phyloP scores from a whole-genome alignment of 2,888 invertebrate species.

The Lissonota sp. region DNA sequence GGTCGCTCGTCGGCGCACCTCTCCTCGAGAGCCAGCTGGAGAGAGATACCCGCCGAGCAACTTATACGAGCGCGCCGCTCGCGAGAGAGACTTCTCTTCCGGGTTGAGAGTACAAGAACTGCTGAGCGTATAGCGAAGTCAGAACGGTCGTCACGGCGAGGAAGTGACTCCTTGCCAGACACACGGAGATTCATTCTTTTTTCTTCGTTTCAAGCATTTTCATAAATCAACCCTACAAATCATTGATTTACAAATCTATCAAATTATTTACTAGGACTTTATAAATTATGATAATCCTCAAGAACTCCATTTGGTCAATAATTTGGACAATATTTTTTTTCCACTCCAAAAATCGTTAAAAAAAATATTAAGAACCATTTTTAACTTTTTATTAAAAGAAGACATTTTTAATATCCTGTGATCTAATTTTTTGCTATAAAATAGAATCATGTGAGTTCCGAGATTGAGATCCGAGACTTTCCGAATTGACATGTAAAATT shows the following conservation, averaged over 20 bases:
- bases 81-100: conserved; percentile 75
- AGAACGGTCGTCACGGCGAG: conserved; percentile 24
- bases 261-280: too few species aligned
- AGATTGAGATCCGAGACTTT: too few species aligned
- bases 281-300: too few species aligned
- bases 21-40: conserved; percentile 51
- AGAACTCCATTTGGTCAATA: too few species aligned
- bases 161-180: conserved; percentile 6
- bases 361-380: not conserved
- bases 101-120: conserved; percentile 67
- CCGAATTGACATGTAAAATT: too few species aligned
- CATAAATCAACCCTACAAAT: not conserved
- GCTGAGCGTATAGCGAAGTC: not conserved
- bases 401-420: too few species aligned
- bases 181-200: too few species aligned
- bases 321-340: conserved; percentile 1
- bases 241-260: not conserved
- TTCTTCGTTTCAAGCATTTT: conserved; percentile 4
- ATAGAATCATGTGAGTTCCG: too few species aligned
- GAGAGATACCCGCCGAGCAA: not conserved
- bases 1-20: conserved; percentile 72
- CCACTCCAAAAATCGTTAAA: not conserved
- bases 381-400: not conserved
- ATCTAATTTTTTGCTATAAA: too few species aligned
- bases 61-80: conserved; percentile 31